These are phyloP conservation scores for Anguilla japonica DNA, from an alignment of 2,113 vertebrate genomes.

Conservation along the genomic window DNA sequence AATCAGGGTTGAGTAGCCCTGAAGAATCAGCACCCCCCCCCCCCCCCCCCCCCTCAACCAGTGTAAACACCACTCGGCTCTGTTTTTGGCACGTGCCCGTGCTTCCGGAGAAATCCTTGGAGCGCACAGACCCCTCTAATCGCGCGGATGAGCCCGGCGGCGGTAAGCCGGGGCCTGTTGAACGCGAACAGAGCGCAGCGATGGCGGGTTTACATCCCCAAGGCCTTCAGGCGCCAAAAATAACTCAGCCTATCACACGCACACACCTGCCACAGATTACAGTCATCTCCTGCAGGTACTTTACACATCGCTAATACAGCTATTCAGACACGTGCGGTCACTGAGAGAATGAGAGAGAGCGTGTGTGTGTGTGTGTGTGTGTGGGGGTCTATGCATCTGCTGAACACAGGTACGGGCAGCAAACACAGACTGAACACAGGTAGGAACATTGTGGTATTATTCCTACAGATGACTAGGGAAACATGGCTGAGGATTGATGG, in stretches of 20 bases:
- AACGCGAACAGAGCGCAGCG: neutral
- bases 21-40: neutral
- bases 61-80: neutral
- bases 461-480: too few species aligned
- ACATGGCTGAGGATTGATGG: too few species aligned
- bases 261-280: conserved; percentile 41
- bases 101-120: neutral
- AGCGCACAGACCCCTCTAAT: conserved; percentile 15
- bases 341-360: conserved; percentile 23
- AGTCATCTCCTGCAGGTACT: conserved; percentile 41
- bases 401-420: too few species aligned
- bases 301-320: conserved; percentile 37
- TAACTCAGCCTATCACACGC: conserved; percentile 31
- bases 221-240: neutral
- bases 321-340: conserved; percentile 33
- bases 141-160: conserved; percentile 21
- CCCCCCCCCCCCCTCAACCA: too few species aligned
- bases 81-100: neutral
- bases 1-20: neutral
- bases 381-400: too few species aligned
- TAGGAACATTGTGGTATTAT: too few species aligned
- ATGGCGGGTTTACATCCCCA: conserved; percentile 3
- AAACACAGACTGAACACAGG: too few species aligned
- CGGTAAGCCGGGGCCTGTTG: conserved; percentile 18
- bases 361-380: neutral